A percentile compares a stretch with the other conserved stretches of the same genome.
phyloP scores from a whole-genome alignment of 2,113 vertebrate genomes.

The Campylomormyrus tamandua region DNA sequence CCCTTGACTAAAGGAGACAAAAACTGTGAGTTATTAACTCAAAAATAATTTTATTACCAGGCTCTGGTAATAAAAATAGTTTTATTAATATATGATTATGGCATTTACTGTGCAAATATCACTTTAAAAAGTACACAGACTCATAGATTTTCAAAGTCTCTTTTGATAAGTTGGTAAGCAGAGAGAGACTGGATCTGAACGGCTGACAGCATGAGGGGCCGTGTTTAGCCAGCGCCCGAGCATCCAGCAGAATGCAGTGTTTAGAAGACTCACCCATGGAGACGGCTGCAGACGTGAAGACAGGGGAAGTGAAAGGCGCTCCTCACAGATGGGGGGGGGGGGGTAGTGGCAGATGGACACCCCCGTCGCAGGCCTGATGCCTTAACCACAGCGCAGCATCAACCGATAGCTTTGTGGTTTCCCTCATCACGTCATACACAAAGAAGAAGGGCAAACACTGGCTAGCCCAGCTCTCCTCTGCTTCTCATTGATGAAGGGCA shows the following conservation, averaged over 20 bases:
- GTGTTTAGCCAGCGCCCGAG: neutral
- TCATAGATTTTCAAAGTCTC: neutral
- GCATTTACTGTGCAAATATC: constrained; percentile 1
- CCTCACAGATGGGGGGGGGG: neutral
- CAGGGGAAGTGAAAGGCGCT: constrained; percentile 63
- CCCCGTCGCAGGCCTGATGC: constrained; percentile 25
- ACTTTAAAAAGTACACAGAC: constrained; percentile 4
- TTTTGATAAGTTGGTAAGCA: neutral
- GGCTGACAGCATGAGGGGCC: neutral
- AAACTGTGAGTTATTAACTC: neutral
- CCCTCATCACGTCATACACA: constrained; percentile 53
- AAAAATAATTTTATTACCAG: neutral
- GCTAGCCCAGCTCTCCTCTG: too few relatives aligned
- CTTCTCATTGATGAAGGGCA: neutral
- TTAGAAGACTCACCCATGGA: neutral
- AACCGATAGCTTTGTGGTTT: constrained; percentile 67
- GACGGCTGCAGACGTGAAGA: constrained; percentile 19
- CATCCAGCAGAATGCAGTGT: neutral
- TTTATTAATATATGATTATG: constrained; percentile 4
- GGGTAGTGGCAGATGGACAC: neutral
- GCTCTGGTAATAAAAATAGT: neutral
- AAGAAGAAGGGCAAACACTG: neutral
- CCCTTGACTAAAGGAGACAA: neutral
- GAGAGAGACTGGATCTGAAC: neutral
- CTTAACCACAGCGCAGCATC: constrained; percentile 68